Conservation (phyloP, 2,888 invertebrate genomes). For the Carpatolechia fugitivella region DNA sequence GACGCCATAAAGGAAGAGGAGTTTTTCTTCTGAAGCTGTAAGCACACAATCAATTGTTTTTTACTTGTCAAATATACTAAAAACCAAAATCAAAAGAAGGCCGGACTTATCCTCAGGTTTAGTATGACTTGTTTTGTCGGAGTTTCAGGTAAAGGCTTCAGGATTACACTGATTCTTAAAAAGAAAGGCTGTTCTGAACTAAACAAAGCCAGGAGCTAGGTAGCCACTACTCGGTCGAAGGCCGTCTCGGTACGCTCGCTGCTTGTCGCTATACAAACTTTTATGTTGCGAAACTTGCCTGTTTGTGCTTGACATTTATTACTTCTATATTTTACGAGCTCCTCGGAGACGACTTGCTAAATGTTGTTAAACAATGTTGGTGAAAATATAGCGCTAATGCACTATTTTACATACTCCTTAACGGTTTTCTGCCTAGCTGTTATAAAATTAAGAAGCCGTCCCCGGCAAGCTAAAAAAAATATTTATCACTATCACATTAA, state of each 20-base stretch:
- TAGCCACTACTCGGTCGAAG: constrained; percentile 50
- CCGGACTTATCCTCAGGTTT: too few relatives aligned
- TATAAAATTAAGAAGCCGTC: background rate
- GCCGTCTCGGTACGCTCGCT: too few relatives aligned
- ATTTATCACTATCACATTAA: too few relatives aligned
- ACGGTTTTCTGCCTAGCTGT: background rate
- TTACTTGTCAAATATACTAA: too few relatives aligned
- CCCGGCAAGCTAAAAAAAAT: too few relatives aligned
- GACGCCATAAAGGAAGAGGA: too few relatives aligned
- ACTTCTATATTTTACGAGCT: constrained; percentile 68
- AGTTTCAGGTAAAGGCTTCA: too few relatives aligned
- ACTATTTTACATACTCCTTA: constrained; percentile 17
- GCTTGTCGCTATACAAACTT: constrained; percentile 57
- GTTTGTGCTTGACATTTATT: constrained; percentile 71
- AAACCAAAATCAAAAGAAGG: too few relatives aligned
- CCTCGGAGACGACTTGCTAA: constrained; percentile 49
- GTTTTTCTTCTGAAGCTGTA: too few relatives aligned
- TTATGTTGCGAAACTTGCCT: constrained; percentile 67
- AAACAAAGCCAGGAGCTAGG: constrained; percentile 29
- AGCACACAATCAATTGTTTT: too few relatives aligned
- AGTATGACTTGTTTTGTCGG: too few relatives aligned
- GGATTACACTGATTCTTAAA: too few relatives aligned
- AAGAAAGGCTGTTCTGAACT: constrained; percentile 20
- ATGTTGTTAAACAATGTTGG: constrained; percentile 42
- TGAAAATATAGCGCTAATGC: constrained; percentile 15